Base-by-base conservation (phyloP, 2,113 vertebrate species). In the Pluvialis apricaria region DNA sequence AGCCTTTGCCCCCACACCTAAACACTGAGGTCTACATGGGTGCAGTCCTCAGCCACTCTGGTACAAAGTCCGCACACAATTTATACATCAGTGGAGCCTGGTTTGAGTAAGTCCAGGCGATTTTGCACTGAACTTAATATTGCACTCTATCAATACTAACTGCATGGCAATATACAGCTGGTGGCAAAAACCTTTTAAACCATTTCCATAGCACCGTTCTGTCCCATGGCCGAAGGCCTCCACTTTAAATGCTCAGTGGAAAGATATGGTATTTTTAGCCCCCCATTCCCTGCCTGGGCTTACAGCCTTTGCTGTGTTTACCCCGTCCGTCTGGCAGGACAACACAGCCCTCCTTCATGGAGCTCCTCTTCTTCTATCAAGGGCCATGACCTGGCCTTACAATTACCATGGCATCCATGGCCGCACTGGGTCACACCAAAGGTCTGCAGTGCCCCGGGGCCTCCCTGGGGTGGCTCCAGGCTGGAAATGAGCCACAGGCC, bases 341-440 rank as follows among this genome's bases (percentile, higher is more conserved):
- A 57, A 36, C 55, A 64, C 11, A 84, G 34, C 29, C 32, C 21
- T 84, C 34, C 45, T 54, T 81, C 54, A 65, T 1, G 44, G 26
- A 76, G 6, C 21, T 58, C 29, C 34, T 72, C 28, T 19, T 76
- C 38, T 40, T 42, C 42, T 32, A 6, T 9, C 3, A 31, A 19
- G n/a, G 42, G 28, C 26, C 52, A 2, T 21, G 76, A 69, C 42
- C 58, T 32, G 34, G 40, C 38, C 71, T 44, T 26, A 18, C 20
- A 32, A 17, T 5, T 9, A 22, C 29, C n/a, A 9, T 0, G 5
- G 24, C 29, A 65, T 21, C 12, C 13, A 0, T 3, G 10, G 13
- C 16, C 4, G 40, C 73, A 5, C 17, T 4, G 47, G 25, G 11
- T 76, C 40, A 19, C 17, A 5, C 28, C 28, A 31, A 11, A 8